These are phyloP conservation scores for Gobionotothen gibberifrons DNA, from an alignment of 2,797 vertebrate species.

Conservation along the genomic window DNA sequence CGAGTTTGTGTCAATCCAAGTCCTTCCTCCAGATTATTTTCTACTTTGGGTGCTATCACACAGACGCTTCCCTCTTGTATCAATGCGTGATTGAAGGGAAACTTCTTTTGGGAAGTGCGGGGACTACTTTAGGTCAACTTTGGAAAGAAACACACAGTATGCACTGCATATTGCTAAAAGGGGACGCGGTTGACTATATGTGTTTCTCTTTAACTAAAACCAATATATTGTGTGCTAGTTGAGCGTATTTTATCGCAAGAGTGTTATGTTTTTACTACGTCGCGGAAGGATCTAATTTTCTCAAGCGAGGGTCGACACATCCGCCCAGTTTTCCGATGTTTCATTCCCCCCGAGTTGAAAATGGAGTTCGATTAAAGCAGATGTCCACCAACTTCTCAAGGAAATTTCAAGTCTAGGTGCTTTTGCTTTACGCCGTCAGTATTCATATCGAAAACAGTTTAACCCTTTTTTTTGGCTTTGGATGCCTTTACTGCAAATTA, in stretches of 20 bases:
- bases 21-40: slow-evolving; percentile 74
- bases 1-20: slow-evolving; percentile 43
- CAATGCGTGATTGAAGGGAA: slow-evolving; percentile 84
- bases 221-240: not conserved
- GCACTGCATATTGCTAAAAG: fast-evolving
- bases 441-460: not conserved
- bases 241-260: slow-evolving; percentile 19
- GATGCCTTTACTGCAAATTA: slow-evolving; percentile 69
- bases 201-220: not conserved
- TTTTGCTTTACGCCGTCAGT: slow-evolving; percentile 25
- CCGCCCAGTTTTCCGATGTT: slow-evolving; percentile 90
- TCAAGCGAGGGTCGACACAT: slow-evolving; percentile 84
- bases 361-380: slow-evolving; percentile 89
- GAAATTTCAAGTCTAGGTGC: slow-evolving; percentile 46
- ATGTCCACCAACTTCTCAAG: slow-evolving; percentile 80
- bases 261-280: slow-evolving; percentile 73
- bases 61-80: slow-evolving; percentile 79
- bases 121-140: slow-evolving; percentile 82
- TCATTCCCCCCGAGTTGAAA: slow-evolving; percentile 83
- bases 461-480: slow-evolving; percentile 25
- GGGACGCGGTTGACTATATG: fast-evolving
- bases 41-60: slow-evolving; percentile 79
- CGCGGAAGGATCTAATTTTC: slow-evolving; percentile 87
- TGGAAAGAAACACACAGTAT: slow-evolving; percentile 14
- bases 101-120: slow-evolving; percentile 87